Conservation (phyloP, 2,113 vertebrate species). For the Mormyrus lacerda region DNA sequence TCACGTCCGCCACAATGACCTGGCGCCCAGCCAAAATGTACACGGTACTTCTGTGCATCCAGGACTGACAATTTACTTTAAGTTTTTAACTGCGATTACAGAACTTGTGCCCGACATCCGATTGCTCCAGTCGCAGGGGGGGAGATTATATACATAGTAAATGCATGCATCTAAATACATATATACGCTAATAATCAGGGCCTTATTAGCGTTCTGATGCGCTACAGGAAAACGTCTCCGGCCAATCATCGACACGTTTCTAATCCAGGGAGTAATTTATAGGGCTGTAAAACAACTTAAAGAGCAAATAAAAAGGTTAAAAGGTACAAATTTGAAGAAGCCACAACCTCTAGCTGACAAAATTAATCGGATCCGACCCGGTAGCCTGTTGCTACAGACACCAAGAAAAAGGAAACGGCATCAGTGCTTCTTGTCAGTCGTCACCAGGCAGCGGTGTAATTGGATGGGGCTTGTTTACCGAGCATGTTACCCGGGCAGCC, state of each 20-base stretch:
- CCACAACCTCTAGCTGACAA: neutral
- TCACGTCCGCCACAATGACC: neutral
- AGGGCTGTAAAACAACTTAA: neutral
- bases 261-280: neutral
- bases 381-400: neutral
- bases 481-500: neutral
- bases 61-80: neutral
- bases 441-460: neutral
- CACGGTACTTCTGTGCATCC: neutral
- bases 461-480: neutral
- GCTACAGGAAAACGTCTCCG: neutral
- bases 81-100: no score
- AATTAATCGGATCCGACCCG: neutral
- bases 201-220: neutral
- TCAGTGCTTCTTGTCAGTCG: neutral
- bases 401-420: neutral
- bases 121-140: neutral
- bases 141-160: neutral
- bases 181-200: neutral
- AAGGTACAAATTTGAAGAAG: neutral
- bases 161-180: neutral
- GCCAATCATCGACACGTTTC: neutral
- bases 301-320: neutral
- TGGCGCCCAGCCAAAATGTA: neutral
- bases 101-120: neutral